These are phyloP conservation scores for Germaria angustata DNA, from an alignment of 2,888 invertebrate species.

Conservation along the genomic window DNA sequence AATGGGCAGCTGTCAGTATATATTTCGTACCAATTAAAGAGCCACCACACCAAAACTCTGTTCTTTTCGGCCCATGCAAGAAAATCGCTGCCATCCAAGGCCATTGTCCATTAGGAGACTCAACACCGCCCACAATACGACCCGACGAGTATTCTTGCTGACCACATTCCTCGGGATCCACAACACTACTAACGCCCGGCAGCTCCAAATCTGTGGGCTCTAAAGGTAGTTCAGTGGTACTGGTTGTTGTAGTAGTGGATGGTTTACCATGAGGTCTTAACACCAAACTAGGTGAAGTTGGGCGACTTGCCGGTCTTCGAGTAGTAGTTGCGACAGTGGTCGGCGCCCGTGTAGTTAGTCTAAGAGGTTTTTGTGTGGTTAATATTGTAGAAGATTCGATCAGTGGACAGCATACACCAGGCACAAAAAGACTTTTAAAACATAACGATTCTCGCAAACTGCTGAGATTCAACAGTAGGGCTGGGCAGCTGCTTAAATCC, in stretches of 20 bases:
- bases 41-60: conserved; percentile 97
- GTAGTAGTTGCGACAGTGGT: conserved; percentile 77
- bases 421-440: conserved; percentile 94
- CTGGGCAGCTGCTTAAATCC: conserved; percentile 93
- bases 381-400: conserved; percentile 76
- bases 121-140: conserved; percentile 94
- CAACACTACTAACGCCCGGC: conserved; percentile 72
- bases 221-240: conserved; percentile 80
- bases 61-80: conserved; percentile 89
- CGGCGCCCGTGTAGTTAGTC: conserved; percentile 74
- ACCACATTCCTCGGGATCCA: conserved; percentile 85
- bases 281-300: conserved; percentile 74
- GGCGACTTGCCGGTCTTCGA: conserved; percentile 74
- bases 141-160: conserved; percentile 90
- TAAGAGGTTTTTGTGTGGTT: conserved; percentile 76
- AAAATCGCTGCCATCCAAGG: conserved; percentile 98
- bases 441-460: conserved; percentile 92
- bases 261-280: conserved; percentile 78
- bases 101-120: conserved; percentile 92
- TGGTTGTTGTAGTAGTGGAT: conserved; percentile 81
- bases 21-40: conserved; percentile 90
- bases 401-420: conserved; percentile 93
- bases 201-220: conserved; percentile 73
- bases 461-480: conserved; percentile 88
- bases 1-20: conserved; percentile 93